Percentiles rank a stretch among this genome's conserved stretches.
Conservation (phyloP, 2,113 vertebrate genomes). For the Vidua macroura region DNA sequence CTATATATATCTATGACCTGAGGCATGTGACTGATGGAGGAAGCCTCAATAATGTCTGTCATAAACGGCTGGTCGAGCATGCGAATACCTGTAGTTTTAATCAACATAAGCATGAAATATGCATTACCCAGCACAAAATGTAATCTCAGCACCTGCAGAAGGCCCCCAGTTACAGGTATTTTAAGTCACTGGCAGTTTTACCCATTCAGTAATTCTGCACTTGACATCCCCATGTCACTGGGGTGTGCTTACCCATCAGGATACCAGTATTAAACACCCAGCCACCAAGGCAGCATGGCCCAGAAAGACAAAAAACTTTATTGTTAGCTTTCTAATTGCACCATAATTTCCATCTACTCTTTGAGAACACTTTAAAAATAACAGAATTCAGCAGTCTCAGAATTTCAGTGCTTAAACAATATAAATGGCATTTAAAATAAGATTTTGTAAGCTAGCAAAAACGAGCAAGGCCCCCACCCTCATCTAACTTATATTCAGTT, state of each 20-base stretch:
- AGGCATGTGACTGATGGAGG: constrained; percentile 98
- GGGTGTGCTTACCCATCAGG: neutral
- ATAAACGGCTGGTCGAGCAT: constrained; percentile 99
- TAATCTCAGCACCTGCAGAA: neutral
- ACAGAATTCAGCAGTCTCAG: neutral
- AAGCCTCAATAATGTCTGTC: constrained; percentile 98
- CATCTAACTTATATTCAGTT: neutral
- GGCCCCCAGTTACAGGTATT: neutral
- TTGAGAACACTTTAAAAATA: neutral
- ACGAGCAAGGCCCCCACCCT: neutral
- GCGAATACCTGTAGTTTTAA: constrained; percentile 83
- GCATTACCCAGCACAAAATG: neutral
- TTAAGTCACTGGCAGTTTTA: neutral
- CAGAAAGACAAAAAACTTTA: neutral
- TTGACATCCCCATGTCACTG: neutral
- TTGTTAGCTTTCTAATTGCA: neutral
- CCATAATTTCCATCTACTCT: neutral
- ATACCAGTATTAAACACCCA: neutral
- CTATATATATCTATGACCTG: constrained; percentile 98
- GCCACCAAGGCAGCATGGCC: neutral
- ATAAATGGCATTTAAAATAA: neutral
- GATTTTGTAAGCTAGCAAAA: neutral
- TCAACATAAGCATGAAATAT: neutral
- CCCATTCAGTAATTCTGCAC: neutral
- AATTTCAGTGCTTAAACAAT: neutral